Evolutionary conservation across 2,888 invertebrate species (phyloP), one percentile per base, ranked within the genome.

Genomic region (Lithodes maja): DNA sequence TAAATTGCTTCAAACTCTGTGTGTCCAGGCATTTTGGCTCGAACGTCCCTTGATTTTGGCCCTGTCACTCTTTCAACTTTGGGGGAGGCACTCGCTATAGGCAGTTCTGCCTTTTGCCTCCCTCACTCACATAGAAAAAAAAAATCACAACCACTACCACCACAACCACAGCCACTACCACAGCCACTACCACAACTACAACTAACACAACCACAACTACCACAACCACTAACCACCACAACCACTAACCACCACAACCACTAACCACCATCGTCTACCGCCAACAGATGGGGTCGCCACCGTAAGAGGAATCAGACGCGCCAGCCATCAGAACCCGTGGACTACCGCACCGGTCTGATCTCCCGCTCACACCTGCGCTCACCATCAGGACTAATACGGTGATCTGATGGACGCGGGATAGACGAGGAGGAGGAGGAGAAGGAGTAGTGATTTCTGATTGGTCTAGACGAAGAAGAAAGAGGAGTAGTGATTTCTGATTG

Each of bases 331-430:
- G 91, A 91, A 49, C 92, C 92, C 1, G 95, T 96, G 93, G 97
- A 97, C 94, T 97, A 96, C 94, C 95, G 97, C 93, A 97, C 97
- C 79, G 97, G 97, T 91, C 98, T 98, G 95, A 98, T 98, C 80
- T 92, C 92, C 94, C 96, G 97, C 93, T 98, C 98, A 92, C 97
- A 98, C 94, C 95, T 98, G 93, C 96, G 98, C 93, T 98, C 98
- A 93, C 98, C 98, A 83, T 98, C 97, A 92, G 98, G 98, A 93
- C 96, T 98, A 94, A 98, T 98, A 94, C 96, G 98, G 96, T 98
- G 85, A 91, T 83, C 78, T n/a, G 54, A 50, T 84, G 53, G 33
- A 68, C 5, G 69, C 17, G 33, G 15, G 52, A 49, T 71, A 12
- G 80, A 55, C 52, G 50, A 3, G 55, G 12, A 17, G 9, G 1